Evolutionary conservation across 2,888 invertebrate genomes (phyloP).

Genomic region (Lasioglossum marginatum): DNA sequence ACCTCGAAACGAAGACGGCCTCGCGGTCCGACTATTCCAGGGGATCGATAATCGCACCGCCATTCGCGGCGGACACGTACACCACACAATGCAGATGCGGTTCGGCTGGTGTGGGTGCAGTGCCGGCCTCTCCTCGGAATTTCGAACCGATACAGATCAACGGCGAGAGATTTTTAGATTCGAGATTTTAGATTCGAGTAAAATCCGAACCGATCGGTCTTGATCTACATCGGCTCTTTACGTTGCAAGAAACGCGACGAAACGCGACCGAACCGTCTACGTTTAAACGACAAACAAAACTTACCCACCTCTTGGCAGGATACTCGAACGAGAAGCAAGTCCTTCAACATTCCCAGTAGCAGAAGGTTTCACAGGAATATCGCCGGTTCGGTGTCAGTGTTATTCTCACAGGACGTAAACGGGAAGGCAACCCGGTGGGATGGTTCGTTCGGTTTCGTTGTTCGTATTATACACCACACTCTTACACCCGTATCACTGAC

Average conservation of each 20-base stretch:
- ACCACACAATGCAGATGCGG: slow-evolving; percentile 63
- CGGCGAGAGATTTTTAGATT: background rate
- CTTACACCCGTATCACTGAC: background rate
- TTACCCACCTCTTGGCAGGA: slow-evolving; percentile 92
- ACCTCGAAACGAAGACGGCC: slow-evolving; percentile 75
- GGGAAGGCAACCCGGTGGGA: background rate
- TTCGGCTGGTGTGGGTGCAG: slow-evolving; percentile 44
- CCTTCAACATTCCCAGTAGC: slow-evolving; percentile 85
- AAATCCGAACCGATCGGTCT: background rate
- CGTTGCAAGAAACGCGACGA: no score
- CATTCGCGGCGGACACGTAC: slow-evolving; percentile 61
- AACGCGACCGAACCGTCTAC: slow-evolving; percentile 7
- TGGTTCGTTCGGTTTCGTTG: slow-evolving; percentile 3
- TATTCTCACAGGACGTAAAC: slow-evolving; percentile 28
- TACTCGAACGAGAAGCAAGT: slow-evolving; percentile 88
- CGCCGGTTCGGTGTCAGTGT: slow-evolving; percentile 22
- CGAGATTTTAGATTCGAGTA: background rate
- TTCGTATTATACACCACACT: slow-evolving; percentile 19
- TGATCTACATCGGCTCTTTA: slow-evolving; percentile 11
- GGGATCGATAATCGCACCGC: slow-evolving; percentile 77
- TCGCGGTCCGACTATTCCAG: slow-evolving; percentile 52
- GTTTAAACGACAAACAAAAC: slow-evolving; percentile 80
- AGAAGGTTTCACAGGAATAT: slow-evolving; percentile 60
- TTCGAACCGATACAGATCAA: background rate
- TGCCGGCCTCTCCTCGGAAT: slow-evolving; percentile 6